A percentile compares a stretch with the other conserved stretches of the same genome.
phyloP scores from a whole-genome alignment of 2,888 invertebrate genomes.

The Lycophotia porphyrea region DNA sequence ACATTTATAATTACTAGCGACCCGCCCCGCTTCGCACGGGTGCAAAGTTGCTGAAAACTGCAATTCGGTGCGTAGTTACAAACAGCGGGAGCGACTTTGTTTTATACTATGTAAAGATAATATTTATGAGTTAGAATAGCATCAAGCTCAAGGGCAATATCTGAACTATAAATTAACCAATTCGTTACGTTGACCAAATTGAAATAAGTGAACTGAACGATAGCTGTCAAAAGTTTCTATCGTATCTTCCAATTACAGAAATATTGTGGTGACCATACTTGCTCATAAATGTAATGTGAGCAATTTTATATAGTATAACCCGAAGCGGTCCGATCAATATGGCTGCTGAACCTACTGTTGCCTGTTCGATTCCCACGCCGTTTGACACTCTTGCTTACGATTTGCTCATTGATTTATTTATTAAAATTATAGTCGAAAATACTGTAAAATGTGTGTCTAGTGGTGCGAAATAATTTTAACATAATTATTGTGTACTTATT shows the following conservation, averaged over 20 bases:
- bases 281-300: background rate
- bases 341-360: background rate
- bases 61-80: too few species aligned
- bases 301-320: background rate
- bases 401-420: background rate
- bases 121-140: too few species aligned
- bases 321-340: background rate
- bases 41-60: too few species aligned
- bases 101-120: too few species aligned
- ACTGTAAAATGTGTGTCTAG: background rate
- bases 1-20: too few species aligned
- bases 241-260: background rate
- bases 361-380: slow-evolving; percentile 16
- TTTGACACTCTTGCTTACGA: background rate
- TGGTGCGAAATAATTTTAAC: background rate
- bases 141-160: too few species aligned
- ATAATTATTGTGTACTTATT: background rate
- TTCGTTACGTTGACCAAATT: background rate
- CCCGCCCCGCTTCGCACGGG: too few species aligned
- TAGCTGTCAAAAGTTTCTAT: too few species aligned
- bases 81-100: too few species aligned
- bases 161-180: too few species aligned
- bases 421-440: background rate
- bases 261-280: background rate
- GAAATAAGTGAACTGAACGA: too few species aligned